Evolutionary conservation across 1,140 invertebrate genomes (phyloP).

Genomic region (Megalonaias nervosa): DNA sequence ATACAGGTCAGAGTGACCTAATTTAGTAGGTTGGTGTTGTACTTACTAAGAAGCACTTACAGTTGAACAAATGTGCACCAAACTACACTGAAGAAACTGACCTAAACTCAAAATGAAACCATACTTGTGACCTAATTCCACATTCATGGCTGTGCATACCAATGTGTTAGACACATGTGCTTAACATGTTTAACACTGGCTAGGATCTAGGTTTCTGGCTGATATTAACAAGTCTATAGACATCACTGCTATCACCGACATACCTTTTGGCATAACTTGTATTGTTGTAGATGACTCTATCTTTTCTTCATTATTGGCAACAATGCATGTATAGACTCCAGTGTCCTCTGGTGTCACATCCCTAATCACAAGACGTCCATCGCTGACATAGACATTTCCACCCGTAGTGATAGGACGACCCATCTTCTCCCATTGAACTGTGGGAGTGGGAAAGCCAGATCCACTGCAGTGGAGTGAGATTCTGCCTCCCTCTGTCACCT

Average conservation of each 20-base stretch:
- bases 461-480: constrained; percentile 47
- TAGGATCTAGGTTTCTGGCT: too few relatives aligned
- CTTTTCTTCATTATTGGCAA: constrained; percentile 35
- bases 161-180: too few relatives aligned
- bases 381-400: constrained; percentile 29
- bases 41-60: too few relatives aligned
- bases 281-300: constrained; percentile 34
- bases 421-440: constrained; percentile 50
- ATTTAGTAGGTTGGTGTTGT: too few relatives aligned
- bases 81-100: too few relatives aligned
- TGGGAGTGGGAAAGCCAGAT: constrained; percentile 48
- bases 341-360: constrained; percentile 44
- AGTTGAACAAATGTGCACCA: too few relatives aligned
- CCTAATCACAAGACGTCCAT: constrained; percentile 41
- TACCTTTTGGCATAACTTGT: constrained; percentile 36
- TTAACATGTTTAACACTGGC: too few relatives aligned
- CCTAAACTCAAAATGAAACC: too few relatives aligned
- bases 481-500: constrained; percentile 48
- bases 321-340: constrained; percentile 52
- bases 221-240: too few relatives aligned
- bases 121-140: too few relatives aligned
- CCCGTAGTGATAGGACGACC: constrained; percentile 27
- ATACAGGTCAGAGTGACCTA: too few relatives aligned
- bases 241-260: neutral
- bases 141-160: too few relatives aligned